Evolutionary conservation across 53 echinoderm and acorn worm genomes (phyloP).

Genomic region (Astropecten irregularis): DNA sequence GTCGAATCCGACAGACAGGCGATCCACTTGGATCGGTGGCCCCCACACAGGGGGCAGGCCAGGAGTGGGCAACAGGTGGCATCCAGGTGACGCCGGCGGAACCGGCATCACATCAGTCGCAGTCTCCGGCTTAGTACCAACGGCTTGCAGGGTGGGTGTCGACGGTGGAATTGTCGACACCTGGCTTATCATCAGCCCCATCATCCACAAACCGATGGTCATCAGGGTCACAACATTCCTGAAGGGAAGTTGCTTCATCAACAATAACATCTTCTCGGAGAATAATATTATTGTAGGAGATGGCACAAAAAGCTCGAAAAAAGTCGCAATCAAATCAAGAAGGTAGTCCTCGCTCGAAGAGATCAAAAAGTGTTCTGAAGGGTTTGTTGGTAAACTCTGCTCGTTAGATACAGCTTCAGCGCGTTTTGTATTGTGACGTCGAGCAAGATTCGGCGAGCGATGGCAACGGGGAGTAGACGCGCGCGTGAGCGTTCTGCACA

Average conservation of each 20-base stretch:
- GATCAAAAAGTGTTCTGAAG: conserved; percentile 35
- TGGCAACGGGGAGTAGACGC: too few species aligned
- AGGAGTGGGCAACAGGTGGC: not conserved
- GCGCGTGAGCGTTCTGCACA: too few species aligned
- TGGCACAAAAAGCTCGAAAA: conserved; percentile 1
- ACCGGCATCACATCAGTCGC: conserved; percentile 9
- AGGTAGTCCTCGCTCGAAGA: conserved; percentile 32
- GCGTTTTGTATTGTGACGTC: not conserved
- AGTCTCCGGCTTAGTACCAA: conserved; percentile 6
- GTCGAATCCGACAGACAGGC: conserved; percentile 5
- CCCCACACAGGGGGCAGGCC: conserved; percentile 32
- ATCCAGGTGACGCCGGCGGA: conserved; percentile 3
- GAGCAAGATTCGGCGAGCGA: too few species aligned
- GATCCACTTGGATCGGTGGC: conserved; percentile 24
- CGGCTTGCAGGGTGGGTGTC: conserved; percentile 13
- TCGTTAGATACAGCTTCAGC: not conserved
- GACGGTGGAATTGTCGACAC: conserved; percentile 9
- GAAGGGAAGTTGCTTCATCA: conserved; percentile 30
- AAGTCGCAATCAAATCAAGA: conserved; percentile 45
- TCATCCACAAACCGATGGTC: conserved; percentile 33
- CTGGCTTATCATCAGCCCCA: conserved; percentile 13
- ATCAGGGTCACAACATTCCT: conserved; percentile 31
- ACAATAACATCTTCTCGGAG: conserved; percentile 39
- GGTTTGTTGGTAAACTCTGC: conserved; percentile 5
- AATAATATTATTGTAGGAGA: not conserved